These are phyloP conservation scores for Strongylocentrotus purpuratus DNA, from an alignment of 35 echinoderm and acorn worm genomes.

Conservation along the genomic window DNA sequence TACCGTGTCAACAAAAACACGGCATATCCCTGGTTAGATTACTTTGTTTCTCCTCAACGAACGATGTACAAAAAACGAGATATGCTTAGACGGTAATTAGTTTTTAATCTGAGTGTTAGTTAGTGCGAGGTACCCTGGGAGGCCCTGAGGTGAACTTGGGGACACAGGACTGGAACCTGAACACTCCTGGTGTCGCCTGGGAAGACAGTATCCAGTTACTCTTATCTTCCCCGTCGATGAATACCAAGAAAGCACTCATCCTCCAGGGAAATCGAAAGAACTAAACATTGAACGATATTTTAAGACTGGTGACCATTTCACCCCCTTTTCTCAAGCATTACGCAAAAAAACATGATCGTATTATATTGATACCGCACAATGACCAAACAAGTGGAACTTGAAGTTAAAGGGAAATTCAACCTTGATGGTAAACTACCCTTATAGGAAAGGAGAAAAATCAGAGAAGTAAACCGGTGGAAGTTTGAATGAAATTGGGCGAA, in stretches of 20 bases:
- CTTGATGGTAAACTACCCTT: too few species aligned
- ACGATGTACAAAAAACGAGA: background rate
- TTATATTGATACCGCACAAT: background rate
- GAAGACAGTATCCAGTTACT: background rate
- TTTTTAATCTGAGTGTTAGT: background rate
- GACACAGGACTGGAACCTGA: background rate
- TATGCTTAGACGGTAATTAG: background rate
- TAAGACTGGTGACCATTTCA: too few species aligned
- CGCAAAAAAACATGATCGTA: background rate
- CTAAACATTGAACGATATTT: background rate
- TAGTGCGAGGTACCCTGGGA: background rate
- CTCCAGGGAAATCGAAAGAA: background rate
- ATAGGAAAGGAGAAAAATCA: too few species aligned
- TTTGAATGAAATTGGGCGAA: too few species aligned
- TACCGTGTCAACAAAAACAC: background rate
- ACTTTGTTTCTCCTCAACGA: background rate
- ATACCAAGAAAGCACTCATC: background rate
- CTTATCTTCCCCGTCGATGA: background rate
- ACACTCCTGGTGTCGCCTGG: background rate
- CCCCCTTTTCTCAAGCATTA: background rate
- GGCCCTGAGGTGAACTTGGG: background rate
- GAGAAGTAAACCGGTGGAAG: too few species aligned
- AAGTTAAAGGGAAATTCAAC: too few species aligned
- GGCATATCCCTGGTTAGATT: background rate
- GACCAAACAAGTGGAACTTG: too few species aligned